Percentiles rank a stretch among this genome's conserved stretches.
Evolutionary conservation across 2,888 invertebrate species (phyloP).

Genomic region (Cancer borealis): DNA sequence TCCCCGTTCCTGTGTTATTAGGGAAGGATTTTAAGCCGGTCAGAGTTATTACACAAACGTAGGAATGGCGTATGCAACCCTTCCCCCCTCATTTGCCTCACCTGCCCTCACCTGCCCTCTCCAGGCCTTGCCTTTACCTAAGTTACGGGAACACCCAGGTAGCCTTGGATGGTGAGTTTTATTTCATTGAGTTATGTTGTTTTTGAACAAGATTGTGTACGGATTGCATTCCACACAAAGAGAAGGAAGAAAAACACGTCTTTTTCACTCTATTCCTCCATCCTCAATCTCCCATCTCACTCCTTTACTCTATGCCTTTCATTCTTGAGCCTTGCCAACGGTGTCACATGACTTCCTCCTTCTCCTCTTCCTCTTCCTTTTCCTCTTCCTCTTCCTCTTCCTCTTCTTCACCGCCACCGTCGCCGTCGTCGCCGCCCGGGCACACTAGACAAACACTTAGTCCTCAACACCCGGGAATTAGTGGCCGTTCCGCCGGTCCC

Average conservation of each 20-base stretch:
- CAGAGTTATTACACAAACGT: neutral
- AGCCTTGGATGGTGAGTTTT: neutral
- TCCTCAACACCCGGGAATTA: constrained; percentile 39
- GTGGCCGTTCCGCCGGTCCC: constrained; percentile 30
- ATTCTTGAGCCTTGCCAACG: neutral
- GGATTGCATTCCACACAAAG: neutral
- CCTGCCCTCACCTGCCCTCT: neutral
- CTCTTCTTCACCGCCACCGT: neutral
- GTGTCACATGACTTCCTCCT: neutral
- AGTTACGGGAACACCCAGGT: neutral
- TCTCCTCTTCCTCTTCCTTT: neutral
- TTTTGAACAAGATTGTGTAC: neutral
- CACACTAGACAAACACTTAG: constrained; percentile 54
- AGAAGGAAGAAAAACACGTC: neutral
- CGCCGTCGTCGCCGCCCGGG: neutral
- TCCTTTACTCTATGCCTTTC: neutral
- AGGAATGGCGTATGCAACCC: neutral
- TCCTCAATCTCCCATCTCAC: neutral
- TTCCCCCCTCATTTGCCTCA: neutral
- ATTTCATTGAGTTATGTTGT: neutral
- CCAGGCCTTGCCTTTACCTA: neutral
- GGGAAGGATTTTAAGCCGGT: neutral
- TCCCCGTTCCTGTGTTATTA: neutral
- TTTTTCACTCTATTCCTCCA: neutral
- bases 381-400: neutral